Percentiles rank a stretch among this genome's conserved stretches.
Evolutionary conservation across 1,140 invertebrate species (phyloP).

Genomic region (Chrysopa pallens): DNA sequence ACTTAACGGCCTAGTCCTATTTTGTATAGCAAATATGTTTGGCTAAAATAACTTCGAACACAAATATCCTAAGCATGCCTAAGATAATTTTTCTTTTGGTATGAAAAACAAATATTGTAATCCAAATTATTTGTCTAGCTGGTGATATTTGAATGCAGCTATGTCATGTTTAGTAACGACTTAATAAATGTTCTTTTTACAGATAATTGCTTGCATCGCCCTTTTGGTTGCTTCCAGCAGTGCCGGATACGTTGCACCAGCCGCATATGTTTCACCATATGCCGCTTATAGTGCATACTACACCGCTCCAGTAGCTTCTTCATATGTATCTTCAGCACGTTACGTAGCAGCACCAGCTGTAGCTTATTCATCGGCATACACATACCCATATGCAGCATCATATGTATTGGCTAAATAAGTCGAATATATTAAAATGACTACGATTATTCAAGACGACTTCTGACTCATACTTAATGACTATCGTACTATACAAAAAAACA

Average conservation of each 20-base stretch:
- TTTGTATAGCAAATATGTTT: too few relatives aligned
- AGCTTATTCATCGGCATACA: slow-evolving; percentile 13
- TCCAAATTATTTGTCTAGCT: too few relatives aligned
- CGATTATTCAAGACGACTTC: too few relatives aligned
- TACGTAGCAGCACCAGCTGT: slow-evolving; percentile 28
- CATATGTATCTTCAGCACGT: slow-evolving; percentile 36
- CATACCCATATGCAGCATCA: slow-evolving; percentile 8
- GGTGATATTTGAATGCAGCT: too few relatives aligned
- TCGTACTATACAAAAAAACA: too few relatives aligned
- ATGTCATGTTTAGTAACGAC: too few relatives aligned
- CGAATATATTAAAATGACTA: neutral
- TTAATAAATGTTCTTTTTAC: slow-evolving; percentile 11
- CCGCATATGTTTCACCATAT: slow-evolving; percentile 19
- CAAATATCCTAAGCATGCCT: too few relatives aligned
- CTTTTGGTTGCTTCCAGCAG: slow-evolving; percentile 20
- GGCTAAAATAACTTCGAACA: too few relatives aligned
- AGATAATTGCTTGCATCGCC: slow-evolving; percentile 28
- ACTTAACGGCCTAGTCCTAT: too few relatives aligned
- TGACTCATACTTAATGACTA: too few relatives aligned
- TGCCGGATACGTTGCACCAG: slow-evolving; percentile 18
- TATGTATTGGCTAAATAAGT: slow-evolving; percentile 6
- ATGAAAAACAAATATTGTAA: too few relatives aligned
- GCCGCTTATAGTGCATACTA: slow-evolving; percentile 31
- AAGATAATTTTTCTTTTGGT: too few relatives aligned
- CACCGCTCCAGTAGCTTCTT: slow-evolving; percentile 23